phyloP scores from a whole-genome alignment of 2,797 vertebrate genomes.

The Coracias cyanogaster region DNA sequence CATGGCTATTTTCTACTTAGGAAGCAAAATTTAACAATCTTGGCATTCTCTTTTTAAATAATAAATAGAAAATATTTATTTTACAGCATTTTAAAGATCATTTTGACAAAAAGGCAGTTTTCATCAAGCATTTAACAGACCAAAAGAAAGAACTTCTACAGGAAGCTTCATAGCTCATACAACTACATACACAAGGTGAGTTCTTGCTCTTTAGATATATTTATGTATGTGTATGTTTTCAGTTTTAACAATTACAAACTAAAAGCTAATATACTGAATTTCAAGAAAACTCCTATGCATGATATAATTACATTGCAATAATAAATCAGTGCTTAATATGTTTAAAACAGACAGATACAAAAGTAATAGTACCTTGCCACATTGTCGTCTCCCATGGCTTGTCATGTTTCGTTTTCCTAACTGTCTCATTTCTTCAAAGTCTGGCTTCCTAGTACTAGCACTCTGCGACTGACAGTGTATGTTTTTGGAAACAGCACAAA shows the following conservation, averaged over 20 bases:
- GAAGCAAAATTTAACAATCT: conserved; percentile 1
- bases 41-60: conserved; percentile 58
- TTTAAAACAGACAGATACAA: conserved; percentile 54
- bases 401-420: background rate
- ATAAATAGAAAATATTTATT: conserved; percentile 93
- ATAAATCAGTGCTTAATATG: conserved; percentile 64
- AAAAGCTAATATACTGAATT: conserved; percentile 86
- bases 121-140: conserved; percentile 64
- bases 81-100: conserved; percentile 89
- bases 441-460: background rate
- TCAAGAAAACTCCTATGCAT: conserved; percentile 82
- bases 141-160: conserved; percentile 74
- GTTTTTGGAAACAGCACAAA: conserved; percentile 4
- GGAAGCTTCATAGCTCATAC: conserved; percentile 68
- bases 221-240: conserved; percentile 56
- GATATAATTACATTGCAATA: conserved; percentile 74
- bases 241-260: conserved; percentile 76
- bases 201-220: conserved; percentile 64
- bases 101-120: conserved; percentile 84
- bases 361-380: conserved; percentile 3
- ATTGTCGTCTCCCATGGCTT: background rate
- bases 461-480: background rate
- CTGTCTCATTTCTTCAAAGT: background rate
- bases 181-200: conserved; percentile 67
- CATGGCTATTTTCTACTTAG: background rate